A percentile compares a stretch with the other conserved stretches of the same genome.
Conservation (phyloP, 1,140 invertebrate species). For the Drosophila insularis region DNA sequence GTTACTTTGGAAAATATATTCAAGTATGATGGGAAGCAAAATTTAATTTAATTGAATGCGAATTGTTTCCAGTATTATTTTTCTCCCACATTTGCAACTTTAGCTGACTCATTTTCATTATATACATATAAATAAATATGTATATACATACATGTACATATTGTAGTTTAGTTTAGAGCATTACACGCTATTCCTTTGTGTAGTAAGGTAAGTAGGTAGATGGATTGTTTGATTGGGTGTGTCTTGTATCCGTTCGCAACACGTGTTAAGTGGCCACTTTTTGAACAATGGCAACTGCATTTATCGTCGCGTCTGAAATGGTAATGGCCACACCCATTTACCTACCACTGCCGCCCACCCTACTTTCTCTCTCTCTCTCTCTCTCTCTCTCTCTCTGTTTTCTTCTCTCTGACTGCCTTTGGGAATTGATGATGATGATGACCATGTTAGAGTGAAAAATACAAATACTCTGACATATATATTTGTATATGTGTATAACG, state of each 20-base stretch:
- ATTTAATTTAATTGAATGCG: background rate
- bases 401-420: conserved; percentile 13
- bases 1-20: background rate
- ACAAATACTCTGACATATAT: background rate
- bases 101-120: conserved; percentile 6
- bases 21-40: background rate
- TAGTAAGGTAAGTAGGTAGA: background rate
- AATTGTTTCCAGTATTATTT: background rate
- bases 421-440: conserved; percentile 40
- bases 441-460: background rate
- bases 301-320: conserved; percentile 12
- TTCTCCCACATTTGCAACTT: background rate
- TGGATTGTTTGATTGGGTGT: background rate
- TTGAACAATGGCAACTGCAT: conserved; percentile 17
- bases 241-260: conserved; percentile 1
- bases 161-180: conserved; percentile 5
- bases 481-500: conserved; percentile 36
- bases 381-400: background rate
- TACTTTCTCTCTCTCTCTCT: background rate
- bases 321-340: background rate
- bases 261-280: conserved; percentile 20
- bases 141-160: too few species aligned
- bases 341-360: background rate
- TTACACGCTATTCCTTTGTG: conserved; percentile 4
- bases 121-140: too few species aligned